phyloP scores from a whole-genome alignment of 2,113 vertebrate species.

The Rhinogobius similis region DNA sequence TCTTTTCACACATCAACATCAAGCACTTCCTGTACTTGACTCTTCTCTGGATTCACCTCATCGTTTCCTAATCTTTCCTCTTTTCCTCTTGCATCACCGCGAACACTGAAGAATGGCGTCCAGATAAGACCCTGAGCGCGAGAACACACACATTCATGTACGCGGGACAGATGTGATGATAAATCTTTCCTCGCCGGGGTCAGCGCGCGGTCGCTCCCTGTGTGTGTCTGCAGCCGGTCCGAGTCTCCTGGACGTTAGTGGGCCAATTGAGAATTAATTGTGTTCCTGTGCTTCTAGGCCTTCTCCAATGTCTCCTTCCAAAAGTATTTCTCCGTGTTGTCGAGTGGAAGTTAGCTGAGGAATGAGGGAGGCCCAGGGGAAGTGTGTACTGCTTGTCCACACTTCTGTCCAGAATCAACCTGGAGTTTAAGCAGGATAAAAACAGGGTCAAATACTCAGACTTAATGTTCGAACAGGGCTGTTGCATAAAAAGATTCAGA shows the following conservation, averaged over 20 bases:
- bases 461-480: not conserved
- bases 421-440: not conserved
- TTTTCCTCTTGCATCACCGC: conserved; percentile 33
- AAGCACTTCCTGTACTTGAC: conserved; percentile 46
- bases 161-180: conserved; percentile 65
- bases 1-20: conserved; percentile 44
- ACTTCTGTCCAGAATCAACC: not conserved
- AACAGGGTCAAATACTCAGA: not conserved
- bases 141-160: conserved; percentile 54
- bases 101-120: conserved; percentile 33
- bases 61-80: conserved; percentile 9
- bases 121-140: conserved; percentile 46
- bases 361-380: conserved; percentile 43
- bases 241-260: conserved; percentile 44
- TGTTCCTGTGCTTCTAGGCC: conserved; percentile 37
- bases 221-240: conserved; percentile 34
- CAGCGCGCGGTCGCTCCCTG: conserved; percentile 43
- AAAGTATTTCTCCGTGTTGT: conserved; percentile 45
- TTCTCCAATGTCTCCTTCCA: conserved; percentile 31
- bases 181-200: conserved; percentile 54
- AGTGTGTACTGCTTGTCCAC: not conserved
- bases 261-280: conserved; percentile 59
- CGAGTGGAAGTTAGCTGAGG: conserved; percentile 48
- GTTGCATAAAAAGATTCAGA: not conserved
- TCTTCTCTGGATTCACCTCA: conserved; percentile 23